Percentiles rank a stretch among this genome's conserved stretches.
These are phyloP conservation scores for Suncus etruscus DNA, from an alignment of 2,113 vertebrate genomes.

Conservation along the genomic window DNA sequence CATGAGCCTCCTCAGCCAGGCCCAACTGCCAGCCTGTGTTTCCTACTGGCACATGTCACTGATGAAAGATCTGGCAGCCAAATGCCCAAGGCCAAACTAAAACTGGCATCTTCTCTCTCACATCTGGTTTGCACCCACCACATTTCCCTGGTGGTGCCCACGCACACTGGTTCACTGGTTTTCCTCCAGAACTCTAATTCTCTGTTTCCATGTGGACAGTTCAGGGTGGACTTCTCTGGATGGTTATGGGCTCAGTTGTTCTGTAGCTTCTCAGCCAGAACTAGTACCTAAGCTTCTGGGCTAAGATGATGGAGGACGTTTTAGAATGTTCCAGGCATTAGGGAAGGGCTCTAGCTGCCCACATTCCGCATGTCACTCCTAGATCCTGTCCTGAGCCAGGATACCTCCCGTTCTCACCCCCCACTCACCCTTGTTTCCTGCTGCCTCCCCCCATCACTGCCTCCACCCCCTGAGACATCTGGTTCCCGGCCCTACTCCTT, in stretches of 20 bases:
- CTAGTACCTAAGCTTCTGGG: neutral
- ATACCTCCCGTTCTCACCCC: constrained; percentile 4
- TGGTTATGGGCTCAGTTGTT: neutral
- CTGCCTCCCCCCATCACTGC: neutral
- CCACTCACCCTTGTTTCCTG: constrained; percentile 60
- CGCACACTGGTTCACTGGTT: neutral
- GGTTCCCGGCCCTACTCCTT: constrained; percentile 73
- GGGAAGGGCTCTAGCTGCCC: neutral
- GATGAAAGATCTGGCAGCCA: neutral
- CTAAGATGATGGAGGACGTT: neutral
- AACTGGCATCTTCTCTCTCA: neutral
- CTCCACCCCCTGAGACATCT: constrained; percentile 53
- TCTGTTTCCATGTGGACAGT: neutral
- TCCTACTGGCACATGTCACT: neutral
- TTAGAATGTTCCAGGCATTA: neutral
- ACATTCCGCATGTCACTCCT: neutral
- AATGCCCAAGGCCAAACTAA: neutral
- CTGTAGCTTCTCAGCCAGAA: neutral
- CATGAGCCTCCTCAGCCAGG: neutral
- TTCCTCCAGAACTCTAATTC: neutral
- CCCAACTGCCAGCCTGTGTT: neutral
- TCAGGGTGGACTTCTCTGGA: neutral
- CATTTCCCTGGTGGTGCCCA: neutral
- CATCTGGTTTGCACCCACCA: neutral
- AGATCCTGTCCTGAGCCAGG: neutral